These are phyloP conservation scores for Aphelinus certus DNA, from an alignment of 1,140 invertebrate genomes.

Conservation along the genomic window DNA sequence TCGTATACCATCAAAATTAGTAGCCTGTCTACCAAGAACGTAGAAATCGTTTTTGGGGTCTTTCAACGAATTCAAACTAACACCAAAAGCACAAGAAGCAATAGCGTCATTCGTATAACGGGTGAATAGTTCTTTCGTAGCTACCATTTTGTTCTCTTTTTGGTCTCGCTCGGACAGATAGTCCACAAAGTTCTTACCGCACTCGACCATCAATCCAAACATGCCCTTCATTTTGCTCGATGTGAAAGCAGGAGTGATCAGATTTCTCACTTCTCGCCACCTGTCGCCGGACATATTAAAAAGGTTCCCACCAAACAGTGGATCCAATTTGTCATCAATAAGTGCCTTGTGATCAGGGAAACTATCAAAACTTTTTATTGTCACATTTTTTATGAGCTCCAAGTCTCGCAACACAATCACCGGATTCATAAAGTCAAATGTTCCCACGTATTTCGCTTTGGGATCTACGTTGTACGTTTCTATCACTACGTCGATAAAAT, in stretches of 20 bases:
- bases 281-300: conserved; percentile 62
- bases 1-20: conserved; percentile 51
- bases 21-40: conserved; percentile 50
- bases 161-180: conserved; percentile 8
- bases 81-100: too few species aligned
- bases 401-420: conserved; percentile 68
- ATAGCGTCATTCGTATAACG: conserved; percentile 41
- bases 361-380: conserved; percentile 64
- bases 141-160: conserved; percentile 18
- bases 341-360: conserved; percentile 68
- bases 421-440: conserved; percentile 66
- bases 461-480: conserved; percentile 39
- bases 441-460: conserved; percentile 59
- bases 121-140: conserved; percentile 46
- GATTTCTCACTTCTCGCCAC: conserved; percentile 60
- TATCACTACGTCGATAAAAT: conserved; percentile 31
- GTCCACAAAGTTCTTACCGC: conserved; percentile 40
- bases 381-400: too few species aligned
- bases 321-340: conserved; percentile 61
- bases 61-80: conserved; percentile 40
- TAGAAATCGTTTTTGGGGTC: too few species aligned
- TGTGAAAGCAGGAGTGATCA: conserved; percentile 56
- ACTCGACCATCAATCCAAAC: conserved; percentile 48
- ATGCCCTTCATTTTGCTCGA: too few species aligned
- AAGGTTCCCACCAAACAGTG: conserved; percentile 66